A percentile compares a stretch with the other conserved stretches of the same genome.
Evolutionary conservation across 2,888 invertebrate species (phyloP).

Genomic region (Morpho helenor): DNA sequence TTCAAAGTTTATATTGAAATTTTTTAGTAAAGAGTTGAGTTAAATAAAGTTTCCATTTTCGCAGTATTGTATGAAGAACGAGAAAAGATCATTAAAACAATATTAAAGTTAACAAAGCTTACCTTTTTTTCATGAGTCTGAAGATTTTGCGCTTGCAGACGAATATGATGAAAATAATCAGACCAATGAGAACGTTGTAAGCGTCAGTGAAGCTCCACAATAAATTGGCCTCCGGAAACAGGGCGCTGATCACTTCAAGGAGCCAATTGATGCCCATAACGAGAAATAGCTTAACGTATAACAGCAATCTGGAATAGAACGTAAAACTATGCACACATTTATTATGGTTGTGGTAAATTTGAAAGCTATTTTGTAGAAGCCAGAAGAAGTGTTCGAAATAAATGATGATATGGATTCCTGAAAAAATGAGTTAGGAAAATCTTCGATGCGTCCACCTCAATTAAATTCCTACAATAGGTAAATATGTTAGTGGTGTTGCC

Average conservation of each 20-base stretch:
- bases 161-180: constrained; percentile 85
- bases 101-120: constrained; percentile 24
- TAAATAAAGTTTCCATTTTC: not conserved
- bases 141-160: constrained; percentile 85
- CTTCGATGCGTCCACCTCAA: no score
- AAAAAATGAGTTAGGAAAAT: no score
- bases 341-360: constrained; percentile 5
- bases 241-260: constrained; percentile 83
- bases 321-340: constrained; percentile 17
- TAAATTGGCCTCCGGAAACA: constrained; percentile 62
- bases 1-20: no score
- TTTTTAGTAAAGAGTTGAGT: no score
- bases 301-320: constrained; percentile 76
- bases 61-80: not conserved
- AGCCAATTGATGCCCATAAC: constrained; percentile 89
- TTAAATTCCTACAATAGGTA: no score
- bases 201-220: constrained; percentile 82
- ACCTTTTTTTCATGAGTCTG: constrained; percentile 80
- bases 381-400: no score
- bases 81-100: not conserved
- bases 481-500: no score
- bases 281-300: constrained; percentile 84
- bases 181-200: constrained; percentile 83
- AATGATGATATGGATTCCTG: no score
- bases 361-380: not conserved